Conservation (phyloP, 2,113 vertebrate genomes). For the Pseudorasbora parva region DNA sequence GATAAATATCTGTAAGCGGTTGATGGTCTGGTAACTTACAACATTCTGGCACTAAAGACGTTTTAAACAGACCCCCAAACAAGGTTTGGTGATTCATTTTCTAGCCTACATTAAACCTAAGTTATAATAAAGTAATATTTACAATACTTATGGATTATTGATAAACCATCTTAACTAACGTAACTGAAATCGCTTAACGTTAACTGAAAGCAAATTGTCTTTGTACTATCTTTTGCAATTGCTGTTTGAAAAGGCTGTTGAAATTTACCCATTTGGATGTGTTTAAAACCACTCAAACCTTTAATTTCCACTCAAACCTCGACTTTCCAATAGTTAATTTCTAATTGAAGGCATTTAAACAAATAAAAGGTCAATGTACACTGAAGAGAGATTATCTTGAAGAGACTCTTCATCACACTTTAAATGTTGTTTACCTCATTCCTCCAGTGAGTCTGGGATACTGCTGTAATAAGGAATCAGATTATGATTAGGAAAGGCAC, state of each 20-base stretch:
- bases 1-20: not conserved
- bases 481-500: not conserved
- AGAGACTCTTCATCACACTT: not conserved
- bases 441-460: not conserved
- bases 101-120: not conserved
- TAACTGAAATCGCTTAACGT: not conserved
- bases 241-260: not conserved
- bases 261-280: too few species aligned
- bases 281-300: too few species aligned
- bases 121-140: not conserved
- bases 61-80: not conserved
- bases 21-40: not conserved
- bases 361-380: not conserved
- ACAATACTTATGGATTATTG: not conserved
- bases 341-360: too few species aligned
- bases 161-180: not conserved
- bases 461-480: not conserved
- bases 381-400: not conserved
- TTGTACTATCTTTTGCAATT: not conserved
- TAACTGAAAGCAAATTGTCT: not conserved
- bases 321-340: too few species aligned
- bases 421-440: not conserved
- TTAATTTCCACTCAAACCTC: too few species aligned
- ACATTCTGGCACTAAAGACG: not conserved
- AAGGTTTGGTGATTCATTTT: not conserved